Base-by-base conservation (phyloP, 2,113 vertebrate species). In the Nanorana parkeri region DNA sequence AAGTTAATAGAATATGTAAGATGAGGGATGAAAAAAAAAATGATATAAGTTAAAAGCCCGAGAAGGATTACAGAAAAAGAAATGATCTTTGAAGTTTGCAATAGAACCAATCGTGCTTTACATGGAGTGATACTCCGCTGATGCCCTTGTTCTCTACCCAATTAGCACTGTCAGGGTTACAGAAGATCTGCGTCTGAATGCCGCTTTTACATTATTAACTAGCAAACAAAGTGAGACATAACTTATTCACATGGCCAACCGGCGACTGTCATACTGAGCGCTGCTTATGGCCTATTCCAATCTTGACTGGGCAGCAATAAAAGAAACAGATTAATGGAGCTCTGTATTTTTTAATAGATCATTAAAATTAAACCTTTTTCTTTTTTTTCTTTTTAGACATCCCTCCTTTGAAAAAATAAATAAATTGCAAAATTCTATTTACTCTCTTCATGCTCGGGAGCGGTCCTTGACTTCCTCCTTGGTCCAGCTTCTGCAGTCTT, bases 1-100 rank as follows among this genome's bases (percentile, higher is more conserved):
- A 83, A 76, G 63, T 76, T 76, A 83, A 83, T 83, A 83, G 80
- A 65, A 58, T 28, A 75, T 54, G 28, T 52, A 32, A 76, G 61
- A 83, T 41, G 41, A n/a, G 21, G 66, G 72, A 67, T 47, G 41
- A 47, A 47, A 47, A 47, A 47, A 47, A 47, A 36, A 17, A 24
- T 17, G 80, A 67, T 76, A 60, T 58, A 63, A 76, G 75, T 67
- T 75, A 76, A 76, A 68, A 76, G 54, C 72, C 67, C 11, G 65
- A 68, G 71, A 68, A 60, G 28, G 72, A 83, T 83, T 60, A 76
- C 28, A 76, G 80, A 41, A 17, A 60, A 61, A 26, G 52, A 56
- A 65, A 66, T 52, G 20, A 76, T 81, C 80, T 81, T 81, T 81
- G 69, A 74, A 74, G 58, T 64, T 66, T 21, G 69, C 65, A 32